Evolutionary conservation across 2,888 invertebrate genomes (phyloP).

Genomic region (Eulithis testata): DNA sequence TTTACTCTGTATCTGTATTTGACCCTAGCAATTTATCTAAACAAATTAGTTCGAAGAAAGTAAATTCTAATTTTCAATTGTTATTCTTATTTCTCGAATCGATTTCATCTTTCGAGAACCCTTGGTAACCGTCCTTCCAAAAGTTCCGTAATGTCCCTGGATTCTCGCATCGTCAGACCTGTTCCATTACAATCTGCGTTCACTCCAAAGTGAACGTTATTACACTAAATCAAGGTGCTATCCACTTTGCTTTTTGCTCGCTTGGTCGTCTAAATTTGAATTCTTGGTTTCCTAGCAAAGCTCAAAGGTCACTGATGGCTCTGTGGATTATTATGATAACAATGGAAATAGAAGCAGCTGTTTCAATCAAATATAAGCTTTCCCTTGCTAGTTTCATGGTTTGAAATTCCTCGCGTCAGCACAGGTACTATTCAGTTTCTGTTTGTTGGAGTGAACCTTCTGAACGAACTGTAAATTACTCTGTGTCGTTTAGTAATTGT

Average conservation of each 20-base stretch:
- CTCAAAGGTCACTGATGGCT: not conserved
- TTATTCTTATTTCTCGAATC: constrained; percentile 19
- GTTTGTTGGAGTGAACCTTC: constrained; percentile 10
- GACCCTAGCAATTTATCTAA: too few relatives aligned
- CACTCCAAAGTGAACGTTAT: constrained; percentile 1
- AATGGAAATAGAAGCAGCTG: not conserved
- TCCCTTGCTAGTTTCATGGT: not conserved
- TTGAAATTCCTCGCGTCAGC: not conserved
- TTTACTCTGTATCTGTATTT: too few relatives aligned
- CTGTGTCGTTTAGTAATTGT: constrained; percentile 67
- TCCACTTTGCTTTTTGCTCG: not conserved
- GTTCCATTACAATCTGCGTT: constrained; percentile 8
- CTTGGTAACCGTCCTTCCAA: constrained; percentile 48
- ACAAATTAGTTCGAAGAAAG: not conserved
- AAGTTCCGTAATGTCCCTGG: constrained; percentile 62
- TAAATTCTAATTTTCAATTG: not conserved
- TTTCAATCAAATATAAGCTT: not conserved
- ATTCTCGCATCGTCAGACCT: constrained; percentile 57
- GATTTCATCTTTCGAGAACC: constrained; percentile 47
- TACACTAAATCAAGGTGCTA: not conserved
- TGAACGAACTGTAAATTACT: constrained; percentile 3
- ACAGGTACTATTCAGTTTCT: not conserved
- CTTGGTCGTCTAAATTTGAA: not conserved
- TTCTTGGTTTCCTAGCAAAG: not conserved
- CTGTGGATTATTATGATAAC: not conserved